Base-by-base conservation (phyloP, 2,113 vertebrate genomes). In the Gorsachius goisagi region DNA sequence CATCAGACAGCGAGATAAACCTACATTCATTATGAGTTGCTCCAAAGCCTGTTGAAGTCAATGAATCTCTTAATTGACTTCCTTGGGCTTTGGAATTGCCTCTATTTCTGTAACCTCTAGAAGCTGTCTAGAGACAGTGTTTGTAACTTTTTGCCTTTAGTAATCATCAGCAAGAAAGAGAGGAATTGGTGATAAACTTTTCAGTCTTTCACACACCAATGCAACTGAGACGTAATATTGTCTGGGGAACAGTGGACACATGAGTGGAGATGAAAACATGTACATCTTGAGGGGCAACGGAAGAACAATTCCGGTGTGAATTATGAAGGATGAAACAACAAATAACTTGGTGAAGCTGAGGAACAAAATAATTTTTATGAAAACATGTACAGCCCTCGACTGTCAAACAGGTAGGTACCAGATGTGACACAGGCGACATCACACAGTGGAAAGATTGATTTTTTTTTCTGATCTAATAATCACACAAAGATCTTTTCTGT, bases 61-160 rank as follows among this genome's bases (percentile, higher is more conserved):
- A 68, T 68, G 47, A 91, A 77, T 75, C 12, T 67, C 44, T 88
- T 91, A 90, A 86, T 67, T 88, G 41, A 78, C 63, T 92, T 93
- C 24, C 14, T 60, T 78, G 47, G 32, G 55, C 27, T 87, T 82
- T 77, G 37, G 27, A 91, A 62, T 39, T 81, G 3, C 33, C 12
- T 76, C 30, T 53, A 1, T 30, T 79, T 73, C 20, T 84, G 10
- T 81, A 90, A 90, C 75, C 20, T 89, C 41, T 49, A 81, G 39
- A 77, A 92, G 7, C 15, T 17, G 13, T 30, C 41, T 53, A 69
- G 41, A 88, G 44, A 59, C 30, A 81, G 13, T 28, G 2, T 35
- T 74, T 64, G 16, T 6, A 83, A 77, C 3, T 18, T 74, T 82
- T 67, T 63, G 3, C 27, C 14, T 69, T 3, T 59, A 12, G 67